Percentiles rank a stretch among this genome's conserved stretches.
Evolutionary conservation across 2,113 vertebrate species (phyloP).

Genomic region (Caretta caretta): DNA sequence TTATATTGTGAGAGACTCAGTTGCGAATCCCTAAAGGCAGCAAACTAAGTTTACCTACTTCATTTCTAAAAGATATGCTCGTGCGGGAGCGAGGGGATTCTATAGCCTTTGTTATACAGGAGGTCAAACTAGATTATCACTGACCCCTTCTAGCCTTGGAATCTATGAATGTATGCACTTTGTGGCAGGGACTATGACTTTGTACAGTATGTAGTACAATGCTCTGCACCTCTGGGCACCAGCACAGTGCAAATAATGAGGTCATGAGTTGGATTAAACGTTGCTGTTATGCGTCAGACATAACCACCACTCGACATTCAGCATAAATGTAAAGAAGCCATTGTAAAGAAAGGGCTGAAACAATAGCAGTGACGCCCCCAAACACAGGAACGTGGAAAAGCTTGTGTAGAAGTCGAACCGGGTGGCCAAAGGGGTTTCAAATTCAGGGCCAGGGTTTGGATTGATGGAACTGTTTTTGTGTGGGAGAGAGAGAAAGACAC

Average conservation of each 20-base stretch:
- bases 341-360: too few relatives aligned
- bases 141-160: neutral
- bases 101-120: neutral
- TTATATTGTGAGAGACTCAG: neutral
- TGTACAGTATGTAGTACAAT: neutral
- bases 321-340: neutral
- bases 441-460: too few relatives aligned
- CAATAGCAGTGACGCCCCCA: too few relatives aligned
- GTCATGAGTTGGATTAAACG: neutral
- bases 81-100: neutral
- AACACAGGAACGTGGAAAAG: too few relatives aligned
- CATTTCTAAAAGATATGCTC: neutral
- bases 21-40: slow-evolving; percentile 6
- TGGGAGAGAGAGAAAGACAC: neutral
- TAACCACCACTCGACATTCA: neutral
- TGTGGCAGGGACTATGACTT: neutral
- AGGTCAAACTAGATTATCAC: neutral
- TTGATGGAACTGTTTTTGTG: neutral
- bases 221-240: neutral
- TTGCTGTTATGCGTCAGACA: neutral
- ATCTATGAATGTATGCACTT: neutral
- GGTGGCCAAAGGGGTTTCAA: too few relatives aligned
- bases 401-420: too few relatives aligned
- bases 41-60: neutral
- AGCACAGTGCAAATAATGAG: neutral